Base-by-base conservation (phyloP, 2,888 invertebrate species). In the Ischnus inquisitorius region DNA sequence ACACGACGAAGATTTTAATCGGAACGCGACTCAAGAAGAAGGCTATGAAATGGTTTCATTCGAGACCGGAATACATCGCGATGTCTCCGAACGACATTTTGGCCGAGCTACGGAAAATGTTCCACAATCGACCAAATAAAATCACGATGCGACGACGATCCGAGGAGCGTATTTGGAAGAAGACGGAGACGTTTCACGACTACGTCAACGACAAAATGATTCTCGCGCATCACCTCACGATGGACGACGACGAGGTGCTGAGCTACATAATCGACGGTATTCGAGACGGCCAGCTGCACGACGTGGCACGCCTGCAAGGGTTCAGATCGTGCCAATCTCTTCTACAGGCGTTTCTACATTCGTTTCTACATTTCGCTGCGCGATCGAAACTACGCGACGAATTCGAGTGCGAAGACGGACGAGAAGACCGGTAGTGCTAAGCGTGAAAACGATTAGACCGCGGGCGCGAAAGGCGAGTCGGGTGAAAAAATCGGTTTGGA, bases 261-360 rank as follows among this genome's bases (percentile, higher is more conserved):
- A 84, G 84, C 25, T 75, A 84, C 12, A 12, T 87, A 14, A 54
- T 87, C 2, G 80, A 82, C 1, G 85, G 88, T 6, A 88, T 86
- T 25, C 84, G 85, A 0, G 87, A 87, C 64, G 22, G 46, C 5
- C 39, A 39, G 8, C 16, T 87, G 34, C 79, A 83, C 4, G 76
- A 87, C 51, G 74, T 79, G 4, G 86, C 87, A 10, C 64, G 75
- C 14, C 80, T 85, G 34, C 84, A 84, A 14, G 71, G 86, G 2
- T 88, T 88, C 22, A 48, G n/a, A n/a, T n/a, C n/a, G n/a, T n/a
- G n/a, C n/a, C n/a, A n/a, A n/a, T n/a, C n/a, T n/a, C n/a, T n/a
- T n/a, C n/a, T n/a, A n/a, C n/a, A n/a, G n/a, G n/a, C n/a, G n/a
- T n/a, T n/a, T n/a, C n/a, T n/a, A n/a, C n/a, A n/a, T n/a, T n/a